phyloP scores from a whole-genome alignment of 2,113 vertebrate genomes.

The Ctenodactylus gundi region DNA sequence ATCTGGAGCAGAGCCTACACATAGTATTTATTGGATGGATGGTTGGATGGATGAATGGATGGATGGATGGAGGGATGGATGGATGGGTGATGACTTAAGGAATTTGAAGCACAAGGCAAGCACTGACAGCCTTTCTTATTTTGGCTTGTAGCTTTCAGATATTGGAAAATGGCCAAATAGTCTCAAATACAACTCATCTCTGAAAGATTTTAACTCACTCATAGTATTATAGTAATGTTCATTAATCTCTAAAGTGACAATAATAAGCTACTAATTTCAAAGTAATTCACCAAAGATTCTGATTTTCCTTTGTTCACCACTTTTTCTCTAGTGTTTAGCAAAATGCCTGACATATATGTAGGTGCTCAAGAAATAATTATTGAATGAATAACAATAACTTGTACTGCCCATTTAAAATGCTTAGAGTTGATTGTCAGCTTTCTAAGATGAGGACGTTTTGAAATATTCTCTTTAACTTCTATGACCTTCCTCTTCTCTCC shows the following conservation, averaged over 20 bases:
- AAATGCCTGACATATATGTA: background rate
- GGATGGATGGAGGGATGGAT: background rate
- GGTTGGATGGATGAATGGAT: background rate
- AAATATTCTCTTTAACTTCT: background rate
- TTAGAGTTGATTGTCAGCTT: constrained; percentile 7
- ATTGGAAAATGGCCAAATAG: background rate
- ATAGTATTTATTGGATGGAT: background rate
- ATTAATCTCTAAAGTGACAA: background rate
- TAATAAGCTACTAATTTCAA: constrained; percentile 12
- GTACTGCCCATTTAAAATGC: background rate
- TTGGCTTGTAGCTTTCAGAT: background rate
- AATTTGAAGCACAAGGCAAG: background rate
- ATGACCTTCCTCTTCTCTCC: background rate
- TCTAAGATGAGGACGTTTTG: background rate
- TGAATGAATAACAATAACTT: constrained; percentile 17
- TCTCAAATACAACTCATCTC: background rate
- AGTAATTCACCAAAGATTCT: background rate
- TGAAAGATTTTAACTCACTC: constrained; percentile 55
- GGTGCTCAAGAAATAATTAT: background rate
- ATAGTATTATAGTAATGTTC: background rate
- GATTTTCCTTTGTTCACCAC: background rate
- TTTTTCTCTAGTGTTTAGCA: background rate
- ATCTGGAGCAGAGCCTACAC: background rate
- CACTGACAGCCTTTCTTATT: background rate
- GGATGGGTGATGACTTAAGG: constrained; percentile 1